Percentiles rank a stretch among this genome's conserved stretches.
phyloP scores from a whole-genome alignment of 2,888 invertebrate species.

The Brenthis hecate region DNA sequence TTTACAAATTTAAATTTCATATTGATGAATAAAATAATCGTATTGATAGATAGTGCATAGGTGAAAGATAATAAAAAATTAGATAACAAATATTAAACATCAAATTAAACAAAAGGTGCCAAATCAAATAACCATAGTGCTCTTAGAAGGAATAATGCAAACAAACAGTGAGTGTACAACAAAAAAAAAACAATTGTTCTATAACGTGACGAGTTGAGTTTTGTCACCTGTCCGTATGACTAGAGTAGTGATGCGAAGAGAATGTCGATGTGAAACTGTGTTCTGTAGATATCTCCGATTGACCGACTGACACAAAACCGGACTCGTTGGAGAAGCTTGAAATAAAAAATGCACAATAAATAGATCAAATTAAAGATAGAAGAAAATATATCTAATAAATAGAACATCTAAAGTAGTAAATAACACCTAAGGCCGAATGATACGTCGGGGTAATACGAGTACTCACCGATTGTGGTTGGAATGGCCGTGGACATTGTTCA shows the following conservation, averaged over 20 bases:
- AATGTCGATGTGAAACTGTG: constrained; percentile 74
- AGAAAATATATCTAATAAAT: constrained; percentile 3
- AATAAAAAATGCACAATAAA: constrained; percentile 43
- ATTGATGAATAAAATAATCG: neutral
- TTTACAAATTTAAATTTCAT: neutral
- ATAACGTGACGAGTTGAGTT: constrained; percentile 14
- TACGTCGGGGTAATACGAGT: constrained; percentile 9
- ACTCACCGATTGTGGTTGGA: constrained; percentile 77
- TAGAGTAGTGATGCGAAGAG: constrained; percentile 74
- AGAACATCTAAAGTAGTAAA: constrained; percentile 12
- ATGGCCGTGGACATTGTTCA: constrained; percentile 63
- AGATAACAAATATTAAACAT: neutral
- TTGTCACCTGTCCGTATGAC: constrained; percentile 72
- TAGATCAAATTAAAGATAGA: constrained; percentile 34
- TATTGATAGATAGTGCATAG: neutral
- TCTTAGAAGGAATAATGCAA: constrained; percentile 23
- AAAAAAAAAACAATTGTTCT: constrained; percentile 31
- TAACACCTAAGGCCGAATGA: constrained; percentile 9
- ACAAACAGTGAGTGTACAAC: constrained; percentile 41
- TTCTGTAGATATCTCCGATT: constrained; percentile 72
- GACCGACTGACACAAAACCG: constrained; percentile 79
- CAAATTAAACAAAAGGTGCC: constrained; percentile 11
- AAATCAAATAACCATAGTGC: constrained; percentile 26
- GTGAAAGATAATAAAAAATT: neutral
- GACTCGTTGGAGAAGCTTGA: constrained; percentile 79